Conservation (phyloP, 2,113 vertebrate species). For the Pteronura brasiliensis region DNA sequence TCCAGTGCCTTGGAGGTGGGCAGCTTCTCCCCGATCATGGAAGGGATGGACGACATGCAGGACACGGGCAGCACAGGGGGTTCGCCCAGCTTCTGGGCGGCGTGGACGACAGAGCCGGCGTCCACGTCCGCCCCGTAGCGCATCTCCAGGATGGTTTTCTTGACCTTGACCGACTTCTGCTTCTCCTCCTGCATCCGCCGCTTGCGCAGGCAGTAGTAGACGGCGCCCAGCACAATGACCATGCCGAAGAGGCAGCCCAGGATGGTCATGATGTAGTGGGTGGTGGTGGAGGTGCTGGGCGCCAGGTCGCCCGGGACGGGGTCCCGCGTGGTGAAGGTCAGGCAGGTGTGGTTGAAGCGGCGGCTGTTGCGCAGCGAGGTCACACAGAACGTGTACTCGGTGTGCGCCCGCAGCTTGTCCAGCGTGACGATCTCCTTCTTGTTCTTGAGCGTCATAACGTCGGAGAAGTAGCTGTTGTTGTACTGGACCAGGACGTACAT, state of each 20-base stretch:
- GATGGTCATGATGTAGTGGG: constrained; percentile 99
- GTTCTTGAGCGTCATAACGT: constrained; percentile 92
- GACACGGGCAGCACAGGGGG: constrained; percentile 91
- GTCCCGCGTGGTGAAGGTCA: constrained; percentile 92
- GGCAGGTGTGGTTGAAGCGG: constrained; percentile 96
- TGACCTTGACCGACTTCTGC: constrained; percentile 95
- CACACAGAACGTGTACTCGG: constrained; percentile 96
- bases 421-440: constrained; percentile 91
- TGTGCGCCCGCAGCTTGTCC: constrained; percentile 91
- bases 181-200: constrained; percentile 95
- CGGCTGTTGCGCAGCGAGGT: constrained; percentile 93
- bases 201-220: constrained; percentile 96
- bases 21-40: constrained; percentile 93
- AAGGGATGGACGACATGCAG: constrained; percentile 93
- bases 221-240: constrained; percentile 96
- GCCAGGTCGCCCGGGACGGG: constrained; percentile 85
- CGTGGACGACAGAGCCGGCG: constrained; percentile 88
- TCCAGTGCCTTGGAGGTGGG: constrained; percentile 90
- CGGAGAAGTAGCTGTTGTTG: constrained; percentile 91
- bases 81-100: constrained; percentile 92
- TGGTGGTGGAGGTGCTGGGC: constrained; percentile 92
- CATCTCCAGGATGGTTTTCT: constrained; percentile 99
- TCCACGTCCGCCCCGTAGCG: constrained; percentile 97
- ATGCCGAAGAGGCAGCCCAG: constrained; percentile 98
- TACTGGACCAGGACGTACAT: constrained; percentile 97